Evolutionary conservation across 1,140 invertebrate species (phyloP), one percentile per base, ranked within the genome.

Genomic region (Drosophila oshimai): DNA sequence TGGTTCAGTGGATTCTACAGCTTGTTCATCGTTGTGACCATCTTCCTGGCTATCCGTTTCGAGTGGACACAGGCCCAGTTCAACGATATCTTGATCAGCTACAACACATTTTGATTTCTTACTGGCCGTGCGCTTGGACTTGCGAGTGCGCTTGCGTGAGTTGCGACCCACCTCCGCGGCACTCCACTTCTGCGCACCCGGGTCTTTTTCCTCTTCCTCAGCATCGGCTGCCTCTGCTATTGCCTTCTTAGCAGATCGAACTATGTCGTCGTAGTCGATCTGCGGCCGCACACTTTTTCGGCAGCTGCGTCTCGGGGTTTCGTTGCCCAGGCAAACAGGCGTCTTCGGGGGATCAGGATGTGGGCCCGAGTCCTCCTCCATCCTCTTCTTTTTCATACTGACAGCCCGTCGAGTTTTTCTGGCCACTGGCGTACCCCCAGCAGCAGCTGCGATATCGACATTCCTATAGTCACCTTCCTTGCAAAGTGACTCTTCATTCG

Each of bases 191-290:
- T 49, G 42, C 0, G 26, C 13, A 5, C 29, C 29, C 3, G 10
- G 1, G 5, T 72, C 42, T 0, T 50, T 24, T 4, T 28, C 47
- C n/a, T 68, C 47, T 5, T 13, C 18, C 4, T 31, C 41, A 1
- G 2, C 26, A 10, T 29, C 22, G 0, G 0, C 15, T 6, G 6
- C n/a, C 4, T 12, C 29, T 9, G 17, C 29, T 0, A 13, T 47
- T 18, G 7, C 20, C 26, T 84, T 87, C 36, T 51, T 75, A 4
- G 68, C 39, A 6, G 83, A 88, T 7, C 74, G 53, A 17, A 90
- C 70, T 10, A 90, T 90, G 9, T 90, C 84, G 3, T 68, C 74
- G 36, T 90, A 90, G 41, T 90, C 89, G 18, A 69, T 44, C 0
- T 41, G 31, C 0, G 89, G 89, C 2, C 81, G 83, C 2, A 90